Evolutionary conservation across 2,888 invertebrate species (phyloP).

Genomic region (Dermolepida albohirtum): DNA sequence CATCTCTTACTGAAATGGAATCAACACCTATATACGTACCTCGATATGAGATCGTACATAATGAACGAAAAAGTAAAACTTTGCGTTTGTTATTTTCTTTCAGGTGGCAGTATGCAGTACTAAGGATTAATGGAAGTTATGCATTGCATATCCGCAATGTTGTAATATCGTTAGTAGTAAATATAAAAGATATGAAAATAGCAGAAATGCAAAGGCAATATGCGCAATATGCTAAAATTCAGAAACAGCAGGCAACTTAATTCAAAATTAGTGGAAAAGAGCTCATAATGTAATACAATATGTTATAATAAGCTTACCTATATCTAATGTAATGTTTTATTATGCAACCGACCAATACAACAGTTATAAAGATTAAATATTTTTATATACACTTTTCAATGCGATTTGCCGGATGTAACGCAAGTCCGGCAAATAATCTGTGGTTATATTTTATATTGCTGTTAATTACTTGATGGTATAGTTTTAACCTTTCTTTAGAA

Average conservation of each 20-base stretch:
- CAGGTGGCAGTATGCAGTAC: conserved; percentile 5
- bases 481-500: too few species aligned
- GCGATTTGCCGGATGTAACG: too few species aligned
- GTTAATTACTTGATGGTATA: too few species aligned
- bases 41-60: neutral
- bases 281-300: conserved; percentile 54
- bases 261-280: conserved; percentile 53
- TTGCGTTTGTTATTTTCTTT: conserved; percentile 9
- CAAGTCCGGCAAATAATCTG: conserved; percentile 43
- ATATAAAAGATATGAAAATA: neutral
- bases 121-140: neutral
- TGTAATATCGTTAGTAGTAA: too few species aligned
- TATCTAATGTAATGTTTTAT: conserved; percentile 54
- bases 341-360: conserved; percentile 45
- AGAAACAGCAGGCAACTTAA: conserved; percentile 45
- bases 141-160: neutral
- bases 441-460: conserved; percentile 44
- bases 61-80: conserved; percentile 17
- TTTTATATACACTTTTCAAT: neutral
- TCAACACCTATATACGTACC: neutral
- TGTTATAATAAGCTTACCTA: conserved; percentile 52
- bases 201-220: conserved; percentile 9
- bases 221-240: conserved; percentile 7
- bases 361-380: neutral
- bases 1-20: neutral